These are phyloP conservation scores for Clunio marinus DNA, from an alignment of 2,888 invertebrate genomes.

Conservation along the genomic window DNA sequence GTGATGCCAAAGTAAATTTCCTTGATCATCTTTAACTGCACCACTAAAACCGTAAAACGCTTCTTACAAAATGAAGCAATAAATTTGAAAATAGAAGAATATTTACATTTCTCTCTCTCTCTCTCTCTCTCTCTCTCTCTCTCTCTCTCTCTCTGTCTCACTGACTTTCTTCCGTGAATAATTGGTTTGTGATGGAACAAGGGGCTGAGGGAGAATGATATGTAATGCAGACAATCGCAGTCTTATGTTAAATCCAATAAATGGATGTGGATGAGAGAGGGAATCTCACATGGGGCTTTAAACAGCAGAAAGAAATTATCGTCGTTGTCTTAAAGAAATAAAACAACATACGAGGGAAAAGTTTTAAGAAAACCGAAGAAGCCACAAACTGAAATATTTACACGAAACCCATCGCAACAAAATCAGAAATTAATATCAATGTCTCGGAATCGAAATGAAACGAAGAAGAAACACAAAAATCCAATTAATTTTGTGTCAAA, in stretches of 20 bases:
- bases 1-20: neutral
- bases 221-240: constrained; percentile 9
- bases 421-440: constrained; percentile 28
- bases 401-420: neutral
- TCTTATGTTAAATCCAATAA: neutral
- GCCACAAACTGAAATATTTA: constrained; percentile 37
- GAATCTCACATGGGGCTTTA: constrained; percentile 26
- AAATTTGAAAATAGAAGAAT: constrained; percentile 37
- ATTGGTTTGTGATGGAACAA: constrained; percentile 32
- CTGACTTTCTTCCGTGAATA: constrained; percentile 37
- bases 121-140: neutral
- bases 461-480: constrained; percentile 22
- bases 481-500: constrained; percentile 39
- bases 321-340: no score
- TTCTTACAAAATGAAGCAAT: constrained; percentile 9
- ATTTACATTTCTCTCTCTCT: constrained; percentile 34
- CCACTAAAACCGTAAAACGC: neutral
- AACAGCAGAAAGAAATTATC: no score
- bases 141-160: neutral
- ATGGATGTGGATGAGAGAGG: neutral
- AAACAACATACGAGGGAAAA: neutral
- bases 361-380: constrained; percentile 33
- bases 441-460: neutral
- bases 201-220: neutral
- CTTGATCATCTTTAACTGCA: neutral